A percentile compares a stretch with the other conserved stretches of the same genome.
phyloP scores from a whole-genome alignment of 2,113 vertebrate species.

The Hemibagrus wyckioides region DNA sequence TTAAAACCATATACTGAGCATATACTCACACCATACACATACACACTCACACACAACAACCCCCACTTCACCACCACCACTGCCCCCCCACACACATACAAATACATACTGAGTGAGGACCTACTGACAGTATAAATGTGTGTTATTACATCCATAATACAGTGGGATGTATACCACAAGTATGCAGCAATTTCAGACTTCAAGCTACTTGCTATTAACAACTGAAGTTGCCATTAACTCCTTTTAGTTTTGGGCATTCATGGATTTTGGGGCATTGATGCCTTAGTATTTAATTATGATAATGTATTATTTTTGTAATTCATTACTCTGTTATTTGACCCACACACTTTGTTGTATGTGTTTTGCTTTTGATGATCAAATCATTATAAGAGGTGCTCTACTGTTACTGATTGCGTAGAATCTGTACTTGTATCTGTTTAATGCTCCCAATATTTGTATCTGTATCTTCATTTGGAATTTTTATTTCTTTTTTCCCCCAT shows the following conservation, averaged over 20 bases:
- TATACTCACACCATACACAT: too few relatives aligned
- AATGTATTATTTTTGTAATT: background rate
- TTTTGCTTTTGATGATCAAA: background rate
- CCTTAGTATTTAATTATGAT: background rate
- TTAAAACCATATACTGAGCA: background rate
- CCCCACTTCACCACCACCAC: too few relatives aligned
- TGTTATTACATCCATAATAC: background rate
- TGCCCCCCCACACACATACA: too few relatives aligned
- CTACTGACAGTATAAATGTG: background rate
- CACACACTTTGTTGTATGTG: background rate
- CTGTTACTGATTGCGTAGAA: background rate
- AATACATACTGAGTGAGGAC: too few relatives aligned
- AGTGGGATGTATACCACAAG: background rate
- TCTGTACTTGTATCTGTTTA: too few relatives aligned
- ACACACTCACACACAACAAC: background rate
- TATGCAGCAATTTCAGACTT: background rate
- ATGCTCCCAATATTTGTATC: too few relatives aligned
- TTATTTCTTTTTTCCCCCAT: too few relatives aligned
- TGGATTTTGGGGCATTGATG: background rate
- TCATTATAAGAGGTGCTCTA: background rate
- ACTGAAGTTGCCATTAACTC: too few relatives aligned
- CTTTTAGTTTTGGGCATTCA: too few relatives aligned
- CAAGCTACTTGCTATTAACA: too few relatives aligned
- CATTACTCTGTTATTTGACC: background rate
- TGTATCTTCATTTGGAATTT: too few relatives aligned